These are phyloP conservation scores for Phenganax stokvisi DNA, from an alignment of 92 coral and sea anemone species.

Conservation along the genomic window DNA sequence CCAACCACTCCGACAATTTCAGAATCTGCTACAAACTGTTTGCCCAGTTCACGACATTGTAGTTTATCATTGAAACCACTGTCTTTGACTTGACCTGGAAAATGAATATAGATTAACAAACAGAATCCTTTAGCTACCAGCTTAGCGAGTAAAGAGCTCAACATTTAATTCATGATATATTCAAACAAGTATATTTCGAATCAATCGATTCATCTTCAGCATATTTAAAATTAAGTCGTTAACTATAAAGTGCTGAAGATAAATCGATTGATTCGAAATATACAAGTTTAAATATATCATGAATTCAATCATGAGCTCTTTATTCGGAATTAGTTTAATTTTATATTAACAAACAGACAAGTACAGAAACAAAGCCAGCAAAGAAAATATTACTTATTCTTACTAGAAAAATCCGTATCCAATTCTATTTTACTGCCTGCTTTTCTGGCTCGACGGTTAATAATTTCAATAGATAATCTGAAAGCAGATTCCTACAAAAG, in stretches of 20 bases:
- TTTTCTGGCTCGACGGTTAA: slow-evolving; percentile 61
- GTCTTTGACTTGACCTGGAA: slow-evolving; percentile 84
- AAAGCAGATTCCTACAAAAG: slow-evolving; percentile 82
- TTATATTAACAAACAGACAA: background rate
- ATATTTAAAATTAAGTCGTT: too few relatives aligned
- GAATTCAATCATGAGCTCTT: too few relatives aligned
- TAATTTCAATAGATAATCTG: slow-evolving; percentile 74
- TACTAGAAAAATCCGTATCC: slow-evolving; percentile 79
- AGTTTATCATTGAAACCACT: slow-evolving; percentile 74
- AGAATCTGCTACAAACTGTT: slow-evolving; percentile 85
- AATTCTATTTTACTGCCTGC: slow-evolving; percentile 66
- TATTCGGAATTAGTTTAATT: too few relatives aligned
- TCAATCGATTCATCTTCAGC: too few relatives aligned
- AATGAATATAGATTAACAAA: background rate
- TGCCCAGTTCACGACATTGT: slow-evolving; percentile 80
- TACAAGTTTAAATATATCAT: too few relatives aligned
- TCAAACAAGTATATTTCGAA: background rate
- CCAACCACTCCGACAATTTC: slow-evolving; percentile 93
- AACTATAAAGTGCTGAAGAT: too few relatives aligned
- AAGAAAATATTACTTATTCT: slow-evolving; percentile 16
- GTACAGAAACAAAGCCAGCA: background rate
- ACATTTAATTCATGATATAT: background rate
- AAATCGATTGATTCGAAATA: too few relatives aligned
- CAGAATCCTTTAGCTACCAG: too few relatives aligned
- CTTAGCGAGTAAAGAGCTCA: background rate